Base-by-base conservation (phyloP, 2,888 invertebrate species). In the Hololepta plana region DNA sequence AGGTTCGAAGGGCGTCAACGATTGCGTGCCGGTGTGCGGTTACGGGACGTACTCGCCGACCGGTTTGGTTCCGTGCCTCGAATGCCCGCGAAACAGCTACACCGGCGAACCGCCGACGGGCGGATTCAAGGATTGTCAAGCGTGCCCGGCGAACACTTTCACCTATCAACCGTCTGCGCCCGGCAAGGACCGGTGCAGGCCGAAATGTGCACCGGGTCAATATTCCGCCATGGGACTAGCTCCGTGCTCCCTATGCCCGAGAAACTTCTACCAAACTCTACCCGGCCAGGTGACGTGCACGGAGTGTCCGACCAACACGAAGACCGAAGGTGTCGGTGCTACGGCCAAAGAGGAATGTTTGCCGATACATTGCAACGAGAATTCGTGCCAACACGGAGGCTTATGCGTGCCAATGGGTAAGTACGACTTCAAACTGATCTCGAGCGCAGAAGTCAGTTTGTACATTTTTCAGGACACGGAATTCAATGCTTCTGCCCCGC, bases 41-140 rank as follows among this genome's bases (percentile, higher is more conserved):
- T 90, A 79, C 46, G 95, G 95, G 31, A 93, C 91, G 12, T 93
- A 88, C 52, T 91, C 90, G 2, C 87, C 87, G 22, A 90, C 88
- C 9, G 91, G 91, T 23, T 62, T 93, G 39, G 87, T 87, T 3
- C 85, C 91, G 11, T 95, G 95, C 47, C 60, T 88, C 32, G 88
- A 91, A 51, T 95, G 95, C 55, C 85, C 91, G 2, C 67, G 85
- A 38, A 88, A 90, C 46, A 88, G 87, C 34, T 93, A 74, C 53
- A 82, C 82, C 2, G 70, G 72, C 2, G 77, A 81, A 51, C 88
- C 90, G 32, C 88, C 90, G 7, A 68, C 75, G 2, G 84, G 81
- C 28, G 90, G 90, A 12, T 90, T 80, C 52, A 88, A 85, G 49
- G 88, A 90, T 42, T 95, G 95, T 43, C 81, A 85, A 51, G 76